Base-by-base conservation (phyloP, 2,888 invertebrate species). In the Nipponacmea schrenckii region DNA sequence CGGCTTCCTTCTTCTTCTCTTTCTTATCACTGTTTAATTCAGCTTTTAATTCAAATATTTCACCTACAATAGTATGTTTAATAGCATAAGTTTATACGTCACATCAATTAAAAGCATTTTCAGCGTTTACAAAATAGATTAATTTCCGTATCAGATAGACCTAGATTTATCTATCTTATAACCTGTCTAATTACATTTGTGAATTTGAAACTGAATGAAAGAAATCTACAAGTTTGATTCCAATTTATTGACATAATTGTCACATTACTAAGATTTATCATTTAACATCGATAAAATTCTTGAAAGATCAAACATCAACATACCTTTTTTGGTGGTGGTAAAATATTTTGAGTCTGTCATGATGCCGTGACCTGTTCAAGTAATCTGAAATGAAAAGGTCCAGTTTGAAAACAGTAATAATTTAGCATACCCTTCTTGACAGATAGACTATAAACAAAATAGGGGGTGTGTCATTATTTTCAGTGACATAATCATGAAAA, bases 261-360 rank as follows among this genome's bases (percentile, higher is more conserved):
- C n/a, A n/a, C n/a, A n/a, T n/a, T n/a, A n/a, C n/a, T n/a, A n/a
- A n/a, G n/a, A n/a, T 17, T 48, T 48, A 48, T 48, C 48, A 68
- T 17, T 24, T 50, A 50, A n/a, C 15, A 69, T 44, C 20, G 39
- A 8, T 12, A 63, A 3, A 20, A n/a, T 64, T 64, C n/a, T 27
- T 44, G 17, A 15, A 20, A 44, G 46, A 68, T 24, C 8, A 70
- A 50, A 56, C 31, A 70, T n/a, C 45, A 63, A 31, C 66, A 76
- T 80, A 86, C 91, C 98, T 90, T 99, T 99, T 90, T 99, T 99
- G 77, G 98, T 99, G 77, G 98, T 99, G 12, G 98, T 98, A 89
- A 99, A 99, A 91, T 99, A 99, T 90, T 99, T 99, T 68, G 98
- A 98, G 91, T 99, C 99, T 64, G 98, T 98, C 98, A 99, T 99